Conservation (phyloP, 2,888 invertebrate species). For the Pristionchus fissidentatus region DNA sequence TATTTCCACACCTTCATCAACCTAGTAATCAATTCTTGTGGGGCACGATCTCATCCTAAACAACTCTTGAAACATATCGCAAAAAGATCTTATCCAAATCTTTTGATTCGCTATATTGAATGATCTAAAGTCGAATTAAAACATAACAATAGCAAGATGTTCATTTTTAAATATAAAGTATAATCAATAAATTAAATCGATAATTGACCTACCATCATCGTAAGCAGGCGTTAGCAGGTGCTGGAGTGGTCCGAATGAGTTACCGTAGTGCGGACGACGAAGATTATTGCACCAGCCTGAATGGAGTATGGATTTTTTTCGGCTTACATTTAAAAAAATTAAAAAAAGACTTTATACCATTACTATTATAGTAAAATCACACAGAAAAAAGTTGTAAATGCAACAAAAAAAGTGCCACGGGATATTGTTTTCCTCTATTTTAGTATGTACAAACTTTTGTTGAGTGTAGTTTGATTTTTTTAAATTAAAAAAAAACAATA, state of each 20-base stretch:
- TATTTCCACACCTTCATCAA: no score
- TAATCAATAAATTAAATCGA: neutral
- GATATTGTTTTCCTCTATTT: no score
- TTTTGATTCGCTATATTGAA: neutral
- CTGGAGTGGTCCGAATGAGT: constrained; percentile 65
- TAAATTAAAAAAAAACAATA: neutral
- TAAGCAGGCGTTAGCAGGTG: constrained; percentile 70
- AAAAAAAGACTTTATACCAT: no score
- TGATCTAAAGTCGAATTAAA: neutral
- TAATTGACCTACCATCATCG: constrained; percentile 66
- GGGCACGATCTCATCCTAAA: no score
- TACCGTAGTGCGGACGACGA: constrained; percentile 65
- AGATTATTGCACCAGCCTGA: constrained; percentile 75
- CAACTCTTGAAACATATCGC: no score
- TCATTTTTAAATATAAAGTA: neutral
- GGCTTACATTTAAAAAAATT: neutral
- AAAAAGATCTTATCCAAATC: no score
- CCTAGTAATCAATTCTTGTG: no score
- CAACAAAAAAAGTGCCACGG: no score
- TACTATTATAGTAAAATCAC: no score
- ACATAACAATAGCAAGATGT: neutral
- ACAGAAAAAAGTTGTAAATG: no score
- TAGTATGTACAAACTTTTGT: no score
- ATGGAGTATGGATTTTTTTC: constrained; percentile 16
- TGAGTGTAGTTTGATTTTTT: no score